phyloP scores from a whole-genome alignment of 2,888 invertebrate genomes.

The Gortyna flavago region DNA sequence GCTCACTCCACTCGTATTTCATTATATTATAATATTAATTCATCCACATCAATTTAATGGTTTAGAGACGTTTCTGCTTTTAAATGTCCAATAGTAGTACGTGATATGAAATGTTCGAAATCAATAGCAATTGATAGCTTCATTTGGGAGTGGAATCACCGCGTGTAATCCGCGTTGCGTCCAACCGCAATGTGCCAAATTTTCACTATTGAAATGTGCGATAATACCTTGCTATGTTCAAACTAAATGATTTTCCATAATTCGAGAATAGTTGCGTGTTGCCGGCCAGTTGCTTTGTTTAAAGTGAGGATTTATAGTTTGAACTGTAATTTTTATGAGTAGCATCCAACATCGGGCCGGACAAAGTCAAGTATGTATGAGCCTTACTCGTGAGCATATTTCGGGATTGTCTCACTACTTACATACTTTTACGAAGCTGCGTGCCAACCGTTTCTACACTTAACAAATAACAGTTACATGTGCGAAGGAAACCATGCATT shows the following conservation, averaged over 20 bases:
- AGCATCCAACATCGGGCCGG: neutral
- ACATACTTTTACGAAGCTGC: slow-evolving; percentile 5
- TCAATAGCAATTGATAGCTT: slow-evolving; percentile 64
- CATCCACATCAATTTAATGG: neutral
- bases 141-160: slow-evolving; percentile 58
- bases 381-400: slow-evolving; percentile 8
- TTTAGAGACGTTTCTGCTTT: slow-evolving; percentile 16
- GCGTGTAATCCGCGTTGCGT: slow-evolving; percentile 56
- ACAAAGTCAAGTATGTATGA: slow-evolving; percentile 25
- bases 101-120: slow-evolving; percentile 41
- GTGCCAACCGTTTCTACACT: neutral
- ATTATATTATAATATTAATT: slow-evolving; percentile 8
- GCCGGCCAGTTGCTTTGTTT: neutral
- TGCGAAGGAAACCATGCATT: neutral
- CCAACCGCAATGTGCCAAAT: slow-evolving; percentile 59
- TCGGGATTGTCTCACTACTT: slow-evolving; percentile 3
- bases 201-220: slow-evolving; percentile 61
- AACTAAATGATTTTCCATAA: slow-evolving; percentile 20
- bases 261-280: slow-evolving; percentile 19
- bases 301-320: slow-evolving; percentile 22
- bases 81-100: slow-evolving; percentile 31
- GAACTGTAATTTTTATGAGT: slow-evolving; percentile 3
- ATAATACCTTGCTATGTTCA: slow-evolving; percentile 28
- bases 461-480: neutral
- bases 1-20: neutral